A percentile compares a stretch with the other conserved stretches of the same genome.
Evolutionary conservation across 2,888 invertebrate genomes (phyloP).

Genomic region (Nomada lathburiana): DNA sequence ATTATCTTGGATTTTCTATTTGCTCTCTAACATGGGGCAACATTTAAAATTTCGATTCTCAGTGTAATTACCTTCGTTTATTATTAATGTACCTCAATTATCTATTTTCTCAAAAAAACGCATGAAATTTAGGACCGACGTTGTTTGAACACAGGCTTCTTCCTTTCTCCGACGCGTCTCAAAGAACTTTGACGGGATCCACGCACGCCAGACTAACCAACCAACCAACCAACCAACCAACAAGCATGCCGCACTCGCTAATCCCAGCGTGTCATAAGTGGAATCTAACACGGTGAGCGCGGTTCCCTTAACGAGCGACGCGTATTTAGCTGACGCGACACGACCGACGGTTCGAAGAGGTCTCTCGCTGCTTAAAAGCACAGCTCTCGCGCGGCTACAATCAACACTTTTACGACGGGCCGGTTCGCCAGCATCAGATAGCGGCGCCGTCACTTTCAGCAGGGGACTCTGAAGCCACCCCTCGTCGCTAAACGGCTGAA

Average conservation of each 20-base stretch:
- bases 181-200: slow-evolving; percentile 42
- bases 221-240: neutral
- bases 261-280: slow-evolving; percentile 52
- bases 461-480: slow-evolving; percentile 41
- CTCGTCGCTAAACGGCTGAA: slow-evolving; percentile 66
- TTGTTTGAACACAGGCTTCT: too few relatives aligned
- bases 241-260: slow-evolving; percentile 34
- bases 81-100: too few relatives aligned
- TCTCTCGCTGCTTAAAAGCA: slow-evolving; percentile 44
- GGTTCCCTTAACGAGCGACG: slow-evolving; percentile 56
- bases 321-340: slow-evolving; percentile 53
- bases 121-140: too few relatives aligned
- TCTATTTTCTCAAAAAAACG: too few relatives aligned
- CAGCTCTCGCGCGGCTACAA: slow-evolving; percentile 20
- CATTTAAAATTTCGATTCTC: too few relatives aligned
- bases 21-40: too few relatives aligned
- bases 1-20: too few relatives aligned
- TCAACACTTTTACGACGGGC: slow-evolving; percentile 66
- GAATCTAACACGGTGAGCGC: slow-evolving; percentile 25
- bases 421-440: slow-evolving; percentile 68
- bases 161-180: neutral
- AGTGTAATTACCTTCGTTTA: too few relatives aligned
- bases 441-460: slow-evolving; percentile 65
- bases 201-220: neutral
- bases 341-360: slow-evolving; percentile 27